Evolutionary conservation across 1,140 invertebrate species (phyloP), one percentile per base, ranked within the genome.

Genomic region (Musca vetustissima): DNA sequence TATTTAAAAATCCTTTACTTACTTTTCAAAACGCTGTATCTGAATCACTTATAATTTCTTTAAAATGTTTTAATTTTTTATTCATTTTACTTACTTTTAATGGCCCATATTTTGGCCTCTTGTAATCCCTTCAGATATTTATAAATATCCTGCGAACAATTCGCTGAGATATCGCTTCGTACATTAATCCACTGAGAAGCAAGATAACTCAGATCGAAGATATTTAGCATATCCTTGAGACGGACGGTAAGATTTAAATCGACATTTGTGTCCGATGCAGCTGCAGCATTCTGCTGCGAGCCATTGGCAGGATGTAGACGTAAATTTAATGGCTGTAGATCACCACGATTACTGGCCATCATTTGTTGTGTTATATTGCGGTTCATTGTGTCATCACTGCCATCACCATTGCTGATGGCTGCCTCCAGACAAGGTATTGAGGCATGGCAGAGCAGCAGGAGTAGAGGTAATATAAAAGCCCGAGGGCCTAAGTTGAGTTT

Each of bases 71-170:
- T 28, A 13, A 13, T 28, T 17, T 64, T 64, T 2, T 3, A 21
- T 28, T 21, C 4, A 32, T 48, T 8, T 47, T 28, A 86, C 88
- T 88, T 83, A 92, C 91, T 90, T 85, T 92, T 92, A 4, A 91
- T 79, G 1, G 91, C 90, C 91, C 91, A 92, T 48, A 88, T 81
- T 66, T 87, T 85, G 50, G 85, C 84, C n/a, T 85, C 84, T 22
- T 79, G 82, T 13, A 92, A 79, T 17, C 87, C 91, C 7, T 86
- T 80, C 28, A 92, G 81, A 76, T 90, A 92, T 22, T 85, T 79
- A 53, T 86, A 84, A 76, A 92, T 81, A 64, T 91, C 87, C 53
- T 86, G 84, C 4, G 74, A 79, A 76, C 91, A 92, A 67, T 76
- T 79, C 13, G 52, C 2, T 19, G 59, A 69, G 59, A 86, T 75